phyloP scores from a whole-genome alignment of 2,888 invertebrate species.

The Parnassius glacialis region DNA sequence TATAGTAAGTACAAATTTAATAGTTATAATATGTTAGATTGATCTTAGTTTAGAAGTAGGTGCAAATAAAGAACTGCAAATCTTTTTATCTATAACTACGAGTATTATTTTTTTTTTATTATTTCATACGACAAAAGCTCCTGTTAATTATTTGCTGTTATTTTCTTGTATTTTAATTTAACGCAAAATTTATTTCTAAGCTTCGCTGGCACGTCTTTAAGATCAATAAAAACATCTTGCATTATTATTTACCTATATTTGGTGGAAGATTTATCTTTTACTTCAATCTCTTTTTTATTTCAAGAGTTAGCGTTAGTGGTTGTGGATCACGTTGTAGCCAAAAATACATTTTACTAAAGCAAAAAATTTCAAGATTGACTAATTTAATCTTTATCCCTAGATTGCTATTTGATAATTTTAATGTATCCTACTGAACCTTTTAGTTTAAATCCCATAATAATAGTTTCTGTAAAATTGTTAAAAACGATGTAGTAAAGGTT shows the following conservation, averaged over 20 bases:
- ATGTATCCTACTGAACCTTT: too few species aligned
- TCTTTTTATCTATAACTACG: neutral
- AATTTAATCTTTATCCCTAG: neutral
- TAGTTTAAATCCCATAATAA: too few species aligned
- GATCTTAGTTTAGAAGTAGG: neutral
- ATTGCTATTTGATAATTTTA: neutral
- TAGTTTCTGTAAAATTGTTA: too few species aligned
- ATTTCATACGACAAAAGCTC: too few species aligned
- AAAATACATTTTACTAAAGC: conserved; percentile 8
- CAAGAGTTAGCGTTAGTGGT: conserved; percentile 1
- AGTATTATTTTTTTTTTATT: too few species aligned
- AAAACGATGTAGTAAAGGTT: too few species aligned
- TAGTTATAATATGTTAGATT: neutral
- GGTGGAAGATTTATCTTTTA: conserved; percentile 12
- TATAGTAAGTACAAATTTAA: neutral
- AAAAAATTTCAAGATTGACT: neutral
- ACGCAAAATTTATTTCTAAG: neutral
- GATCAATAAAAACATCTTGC: neutral
- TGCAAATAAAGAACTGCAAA: neutral
- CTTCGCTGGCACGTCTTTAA: conserved; percentile 12
- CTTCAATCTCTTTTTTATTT: neutral
- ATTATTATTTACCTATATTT: neutral
- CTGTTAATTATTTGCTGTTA: neutral
- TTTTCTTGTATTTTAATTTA: neutral
- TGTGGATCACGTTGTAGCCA: conserved; percentile 8